phyloP scores from a whole-genome alignment of 2,113 vertebrate genomes.

The Hippocampus zosterae region DNA sequence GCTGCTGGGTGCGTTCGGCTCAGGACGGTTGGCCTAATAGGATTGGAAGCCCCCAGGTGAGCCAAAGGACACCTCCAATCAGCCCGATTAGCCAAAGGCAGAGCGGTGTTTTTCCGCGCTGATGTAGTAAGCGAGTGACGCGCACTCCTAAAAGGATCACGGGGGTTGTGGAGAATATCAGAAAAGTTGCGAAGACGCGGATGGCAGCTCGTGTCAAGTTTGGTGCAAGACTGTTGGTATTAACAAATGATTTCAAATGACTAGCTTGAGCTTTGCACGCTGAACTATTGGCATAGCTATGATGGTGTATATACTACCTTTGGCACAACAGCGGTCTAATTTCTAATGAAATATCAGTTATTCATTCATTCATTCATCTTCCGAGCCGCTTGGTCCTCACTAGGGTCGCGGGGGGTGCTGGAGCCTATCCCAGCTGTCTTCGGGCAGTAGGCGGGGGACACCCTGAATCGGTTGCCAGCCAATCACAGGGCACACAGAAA shows the following conservation, averaged over 20 bases:
- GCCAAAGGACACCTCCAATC: slow-evolving; percentile 71
- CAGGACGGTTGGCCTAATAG: slow-evolving; percentile 76
- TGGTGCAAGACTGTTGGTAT: slow-evolving; percentile 44
- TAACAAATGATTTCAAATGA: slow-evolving; percentile 41
- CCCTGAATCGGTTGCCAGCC: too few relatives aligned
- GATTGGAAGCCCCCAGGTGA: slow-evolving; percentile 79
- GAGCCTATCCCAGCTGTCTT: too few relatives aligned
- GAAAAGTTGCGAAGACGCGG: slow-evolving; percentile 33
- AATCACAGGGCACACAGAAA: too few relatives aligned
- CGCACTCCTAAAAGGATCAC: slow-evolving; percentile 57
- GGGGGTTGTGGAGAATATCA: slow-evolving; percentile 39
- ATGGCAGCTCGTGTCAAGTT: slow-evolving; percentile 46
- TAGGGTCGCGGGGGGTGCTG: too few relatives aligned
- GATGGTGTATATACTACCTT: too few relatives aligned
- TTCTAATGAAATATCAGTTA: too few relatives aligned
- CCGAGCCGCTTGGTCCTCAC: too few relatives aligned
- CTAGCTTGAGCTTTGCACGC: too few relatives aligned
- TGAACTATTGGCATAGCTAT: too few relatives aligned
- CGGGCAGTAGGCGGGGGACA: too few relatives aligned
- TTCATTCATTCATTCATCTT: too few relatives aligned
- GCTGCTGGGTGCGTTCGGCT: slow-evolving; percentile 65
- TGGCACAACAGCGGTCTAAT: too few relatives aligned
- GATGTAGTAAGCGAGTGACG: slow-evolving; percentile 45
- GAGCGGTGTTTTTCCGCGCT: slow-evolving; percentile 39
- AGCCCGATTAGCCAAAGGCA: slow-evolving; percentile 66